Evolutionary conservation across 2,797 vertebrate species (phyloP).

Genomic region (Semotilus atromaculatus): DNA sequence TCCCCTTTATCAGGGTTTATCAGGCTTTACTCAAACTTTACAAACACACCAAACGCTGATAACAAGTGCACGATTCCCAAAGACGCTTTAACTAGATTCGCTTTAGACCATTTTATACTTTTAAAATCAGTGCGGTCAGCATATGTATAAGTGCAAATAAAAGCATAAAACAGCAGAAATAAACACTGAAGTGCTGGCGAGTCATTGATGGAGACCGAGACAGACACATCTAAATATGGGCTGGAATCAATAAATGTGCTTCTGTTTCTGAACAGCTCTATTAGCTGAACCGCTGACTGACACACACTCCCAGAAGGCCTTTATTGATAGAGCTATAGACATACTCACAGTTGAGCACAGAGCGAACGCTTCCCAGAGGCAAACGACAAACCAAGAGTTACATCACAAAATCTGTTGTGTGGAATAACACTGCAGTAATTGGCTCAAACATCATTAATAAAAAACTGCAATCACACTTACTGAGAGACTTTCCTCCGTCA

Average conservation of each 20-base stretch:
- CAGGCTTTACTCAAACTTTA: not conserved
- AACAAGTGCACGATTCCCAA: not conserved
- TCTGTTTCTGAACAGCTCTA: constrained; percentile 46
- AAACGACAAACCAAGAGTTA: not conserved
- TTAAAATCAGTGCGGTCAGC: not conserved
- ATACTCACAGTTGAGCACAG: not conserved
- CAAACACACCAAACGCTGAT: not conserved
- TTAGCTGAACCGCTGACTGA: constrained; percentile 10
- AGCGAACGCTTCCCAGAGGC: not conserved
- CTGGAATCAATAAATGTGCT: constrained; percentile 64
- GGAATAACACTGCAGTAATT: not conserved
- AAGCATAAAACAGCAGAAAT: not conserved
- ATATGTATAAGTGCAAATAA: not conserved
- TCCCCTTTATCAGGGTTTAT: too few species aligned
- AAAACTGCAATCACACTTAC: not conserved
- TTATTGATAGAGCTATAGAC: not conserved
- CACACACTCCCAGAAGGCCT: not conserved
- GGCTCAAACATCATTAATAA: not conserved
- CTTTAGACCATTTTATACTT: not conserved
- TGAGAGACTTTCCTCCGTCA: not conserved
- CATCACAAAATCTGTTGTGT: not conserved
- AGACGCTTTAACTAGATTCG: not conserved
- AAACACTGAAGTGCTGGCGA: not conserved
- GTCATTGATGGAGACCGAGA: not conserved
- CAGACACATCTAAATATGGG: constrained; percentile 41